Base-by-base conservation (phyloP, 2,888 invertebrate genomes). In the Dasysyrphus albostriatus region DNA sequence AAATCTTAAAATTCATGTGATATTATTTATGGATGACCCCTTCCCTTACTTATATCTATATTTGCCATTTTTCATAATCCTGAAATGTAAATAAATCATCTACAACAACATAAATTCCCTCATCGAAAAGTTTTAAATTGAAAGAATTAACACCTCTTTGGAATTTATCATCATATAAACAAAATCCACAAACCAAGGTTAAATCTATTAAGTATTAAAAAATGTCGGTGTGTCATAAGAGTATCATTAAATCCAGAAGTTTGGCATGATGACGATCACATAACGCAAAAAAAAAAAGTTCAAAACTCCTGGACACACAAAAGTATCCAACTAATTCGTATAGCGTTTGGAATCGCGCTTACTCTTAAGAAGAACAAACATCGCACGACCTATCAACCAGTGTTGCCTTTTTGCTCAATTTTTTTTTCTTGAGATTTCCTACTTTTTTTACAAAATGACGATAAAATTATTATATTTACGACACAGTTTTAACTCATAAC, bases 151-250 rank as follows among this genome's bases (percentile, higher is more conserved):
- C 82, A 85, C 85, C 85, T 82, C 51, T 77, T 70, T 61, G 82
- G 69, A 85, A 82, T 82, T 85, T 85, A 85, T 78, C 63, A 63
- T 12, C 74, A 70, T 54, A 9, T 37, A 7, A 37, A 49, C 10
- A 65, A 74, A 85, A 82, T 74, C 59, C 69, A 82, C 61, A 77
- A 58, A 47, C 77, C 82, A 85, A 82, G 85, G 85, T 82, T 77
- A 70, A 42, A 14, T 77, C 85, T 85, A 82, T 85, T 82, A 85
- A 78, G 82, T 85, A 85, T 82, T 81, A 51, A 73, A 63, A 82
- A 82, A 82, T 82, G 85, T 85, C 85, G 82, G 82, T 74, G 77
- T 85, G 85, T 85, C 85, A 85, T 78, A 85, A 85, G 77, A 85
- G 63, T 63, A 78, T 85, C 82, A 85, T 85, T 82, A 85, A 85